Conservation (phyloP, 2,797 vertebrate species). For the Bradypodion ventrale region DNA sequence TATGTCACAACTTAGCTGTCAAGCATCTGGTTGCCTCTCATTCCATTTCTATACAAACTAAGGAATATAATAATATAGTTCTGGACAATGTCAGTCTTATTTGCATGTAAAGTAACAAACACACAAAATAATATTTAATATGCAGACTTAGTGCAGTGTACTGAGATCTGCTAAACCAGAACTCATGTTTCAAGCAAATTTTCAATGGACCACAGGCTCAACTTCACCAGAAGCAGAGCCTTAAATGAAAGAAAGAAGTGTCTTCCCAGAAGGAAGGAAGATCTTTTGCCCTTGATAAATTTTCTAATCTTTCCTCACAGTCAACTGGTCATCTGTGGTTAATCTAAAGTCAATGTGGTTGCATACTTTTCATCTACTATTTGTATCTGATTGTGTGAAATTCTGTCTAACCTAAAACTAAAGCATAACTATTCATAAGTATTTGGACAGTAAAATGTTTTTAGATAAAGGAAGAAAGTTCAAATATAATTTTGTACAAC, state of each 20-base stretch:
- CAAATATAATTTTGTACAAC: neutral
- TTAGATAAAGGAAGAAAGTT: neutral
- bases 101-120: neutral
- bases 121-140: neutral
- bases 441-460: neutral
- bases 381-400: neutral
- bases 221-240: neutral
- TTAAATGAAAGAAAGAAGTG: neutral
- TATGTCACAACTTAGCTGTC: neutral
- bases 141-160: no score
- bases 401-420: neutral
- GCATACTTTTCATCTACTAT: neutral
- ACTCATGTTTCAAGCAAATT: neutral
- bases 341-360: neutral
- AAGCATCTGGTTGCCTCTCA: neutral
- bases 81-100: no score
- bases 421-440: neutral
- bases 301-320: neutral
- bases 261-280: no score
- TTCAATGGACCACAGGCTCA: neutral
- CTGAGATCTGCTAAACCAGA: neutral
- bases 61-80: neutral
- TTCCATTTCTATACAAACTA: neutral
- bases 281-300: neutral
- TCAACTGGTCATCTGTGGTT: neutral